These are phyloP conservation scores for Channa maculata DNA, from an alignment of 2,113 vertebrate species.

Conservation along the genomic window DNA sequence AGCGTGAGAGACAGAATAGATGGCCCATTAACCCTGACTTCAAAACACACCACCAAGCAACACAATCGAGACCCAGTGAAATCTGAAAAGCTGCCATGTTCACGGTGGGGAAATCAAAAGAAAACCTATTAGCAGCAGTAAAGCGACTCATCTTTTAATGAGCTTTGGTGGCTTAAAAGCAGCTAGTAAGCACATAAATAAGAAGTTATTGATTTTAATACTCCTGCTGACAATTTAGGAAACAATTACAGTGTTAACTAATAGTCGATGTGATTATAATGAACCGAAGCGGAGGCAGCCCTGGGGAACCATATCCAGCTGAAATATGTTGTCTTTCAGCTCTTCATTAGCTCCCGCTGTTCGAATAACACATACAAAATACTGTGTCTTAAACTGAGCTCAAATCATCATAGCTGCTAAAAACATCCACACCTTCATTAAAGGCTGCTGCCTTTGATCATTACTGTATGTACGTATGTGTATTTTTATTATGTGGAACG, in stretches of 20 bases:
- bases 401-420: not conserved
- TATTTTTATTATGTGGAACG: not conserved
- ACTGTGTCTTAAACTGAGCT: not conserved
- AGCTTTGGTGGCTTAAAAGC: slow-evolving; percentile 22
- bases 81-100: slow-evolving; percentile 27
- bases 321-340: not conserved
- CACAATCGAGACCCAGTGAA: slow-evolving; percentile 15
- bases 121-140: not conserved
- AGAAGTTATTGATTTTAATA: slow-evolving; percentile 17
- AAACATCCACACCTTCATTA: not conserved
- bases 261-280: not conserved
- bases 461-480: not conserved
- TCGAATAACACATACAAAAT: not conserved
- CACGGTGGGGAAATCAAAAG: not conserved
- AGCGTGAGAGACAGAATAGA: slow-evolving; percentile 40
- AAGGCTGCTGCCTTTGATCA: not conserved
- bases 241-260: slow-evolving; percentile 21
- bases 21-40: slow-evolving; percentile 60
- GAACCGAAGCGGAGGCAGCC: not conserved
- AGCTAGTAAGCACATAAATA: not conserved
- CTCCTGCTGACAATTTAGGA: slow-evolving; percentile 2
- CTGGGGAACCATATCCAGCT: not conserved
- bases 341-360: not conserved
- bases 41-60: slow-evolving; percentile 68
- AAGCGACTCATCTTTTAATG: slow-evolving; percentile 33